phyloP scores from a whole-genome alignment of 2,888 invertebrate genomes.

The Torymus auratus region DNA sequence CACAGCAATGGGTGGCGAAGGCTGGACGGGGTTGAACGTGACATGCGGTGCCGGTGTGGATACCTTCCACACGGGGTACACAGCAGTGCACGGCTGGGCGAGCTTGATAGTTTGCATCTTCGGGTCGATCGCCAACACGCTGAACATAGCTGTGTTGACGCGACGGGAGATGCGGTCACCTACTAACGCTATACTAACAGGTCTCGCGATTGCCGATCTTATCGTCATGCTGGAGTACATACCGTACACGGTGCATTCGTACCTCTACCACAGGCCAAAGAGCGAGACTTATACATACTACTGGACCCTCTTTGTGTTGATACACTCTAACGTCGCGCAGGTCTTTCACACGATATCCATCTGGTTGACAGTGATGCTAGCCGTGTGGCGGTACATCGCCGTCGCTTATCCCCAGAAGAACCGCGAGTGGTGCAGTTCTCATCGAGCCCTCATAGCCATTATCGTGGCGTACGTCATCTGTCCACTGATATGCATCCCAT shows the following conservation, averaged over 20 bases:
- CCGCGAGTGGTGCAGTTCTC: constrained; percentile 90
- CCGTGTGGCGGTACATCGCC: constrained; percentile 94
- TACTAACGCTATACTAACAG: constrained; percentile 94
- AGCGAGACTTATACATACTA: constrained; percentile 82
- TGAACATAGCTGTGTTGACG: constrained; percentile 93
- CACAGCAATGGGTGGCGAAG: not conserved
- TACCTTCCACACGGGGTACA: constrained; percentile 83
- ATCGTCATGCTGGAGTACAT: constrained; percentile 97
- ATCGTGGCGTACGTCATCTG: constrained; percentile 88
- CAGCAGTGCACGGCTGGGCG: constrained; percentile 88
- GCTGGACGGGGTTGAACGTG: constrained; percentile 64
- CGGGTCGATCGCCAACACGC: constrained; percentile 92
- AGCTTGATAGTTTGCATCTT: constrained; percentile 92
- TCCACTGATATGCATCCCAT: constrained; percentile 89
- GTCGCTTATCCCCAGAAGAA: constrained; percentile 90
- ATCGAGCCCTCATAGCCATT: constrained; percentile 83
- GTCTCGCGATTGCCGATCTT: constrained; percentile 93
- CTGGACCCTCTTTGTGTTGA: constrained; percentile 91
- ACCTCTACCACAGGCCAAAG: constrained; percentile 80
- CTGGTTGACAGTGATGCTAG: constrained; percentile 93
- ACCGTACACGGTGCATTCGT: constrained; percentile 90
- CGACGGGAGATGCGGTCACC: constrained; percentile 93
- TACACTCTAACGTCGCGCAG: constrained; percentile 94
- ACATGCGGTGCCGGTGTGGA: constrained; percentile 80
- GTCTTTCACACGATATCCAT: constrained; percentile 94